Conservation (phyloP, 2,113 vertebrate genomes). For the Notothenia coriiceps region DNA sequence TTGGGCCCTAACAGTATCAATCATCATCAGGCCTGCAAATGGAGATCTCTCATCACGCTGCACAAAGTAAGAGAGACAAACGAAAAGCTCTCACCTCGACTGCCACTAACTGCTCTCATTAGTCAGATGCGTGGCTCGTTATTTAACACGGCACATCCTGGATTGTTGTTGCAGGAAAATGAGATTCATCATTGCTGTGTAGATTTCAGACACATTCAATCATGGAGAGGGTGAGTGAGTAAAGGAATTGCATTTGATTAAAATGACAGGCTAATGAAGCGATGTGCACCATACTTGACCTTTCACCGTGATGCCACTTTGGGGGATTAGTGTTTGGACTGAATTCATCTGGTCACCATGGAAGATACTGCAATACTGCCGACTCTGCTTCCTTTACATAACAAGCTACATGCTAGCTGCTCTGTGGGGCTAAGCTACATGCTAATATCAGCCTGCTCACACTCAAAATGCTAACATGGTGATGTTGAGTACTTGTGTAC, state of each 20-base stretch:
- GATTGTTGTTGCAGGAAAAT: slow-evolving; percentile 43
- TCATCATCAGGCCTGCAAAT: slow-evolving; percentile 69
- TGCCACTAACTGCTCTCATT: slow-evolving; percentile 53
- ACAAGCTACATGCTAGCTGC: background rate
- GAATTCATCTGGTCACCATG: slow-evolving; percentile 19
- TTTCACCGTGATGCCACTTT: slow-evolving; percentile 44
- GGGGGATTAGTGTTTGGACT: slow-evolving; percentile 24
- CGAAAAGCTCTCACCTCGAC: slow-evolving; percentile 21
- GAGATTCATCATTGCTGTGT: slow-evolving; percentile 59
- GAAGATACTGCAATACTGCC: background rate
- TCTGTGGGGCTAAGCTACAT: background rate
- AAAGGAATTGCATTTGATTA: slow-evolving; percentile 54
- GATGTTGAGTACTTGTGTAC: background rate
- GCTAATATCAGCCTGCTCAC: background rate
- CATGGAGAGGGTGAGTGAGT: slow-evolving; percentile 30
- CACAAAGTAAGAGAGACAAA: slow-evolving; percentile 39
- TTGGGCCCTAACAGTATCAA: slow-evolving; percentile 65
- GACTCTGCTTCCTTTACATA: slow-evolving; percentile 1
- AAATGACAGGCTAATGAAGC: slow-evolving; percentile 55
- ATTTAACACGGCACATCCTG: slow-evolving; percentile 52
- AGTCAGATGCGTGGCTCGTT: slow-evolving; percentile 57
- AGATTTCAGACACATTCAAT: slow-evolving; percentile 54
- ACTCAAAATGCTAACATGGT: background rate
- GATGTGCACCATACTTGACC: slow-evolving; percentile 55
- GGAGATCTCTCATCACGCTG: slow-evolving; percentile 58